Evolutionary conservation across 2,113 vertebrate species (phyloP).

Genomic region (Chlamydotis undulata): DNA sequence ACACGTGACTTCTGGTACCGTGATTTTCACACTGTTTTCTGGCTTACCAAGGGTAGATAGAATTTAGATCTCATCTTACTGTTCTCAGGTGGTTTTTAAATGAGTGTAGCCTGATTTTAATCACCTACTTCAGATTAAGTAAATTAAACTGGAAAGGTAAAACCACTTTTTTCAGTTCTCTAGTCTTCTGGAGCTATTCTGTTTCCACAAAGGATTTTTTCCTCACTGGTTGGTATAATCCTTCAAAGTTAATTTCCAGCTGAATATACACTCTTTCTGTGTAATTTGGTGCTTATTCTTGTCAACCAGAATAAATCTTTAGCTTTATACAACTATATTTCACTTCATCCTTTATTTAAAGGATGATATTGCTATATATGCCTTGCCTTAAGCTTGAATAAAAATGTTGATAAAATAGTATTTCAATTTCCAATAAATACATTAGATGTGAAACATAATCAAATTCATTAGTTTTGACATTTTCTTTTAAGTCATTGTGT

Average conservation of each 20-base stretch:
- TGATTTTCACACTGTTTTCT: background rate
- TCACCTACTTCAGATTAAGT: background rate
- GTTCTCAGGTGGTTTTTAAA: background rate
- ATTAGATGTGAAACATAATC: background rate
- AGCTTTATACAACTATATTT: background rate
- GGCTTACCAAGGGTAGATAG: background rate
- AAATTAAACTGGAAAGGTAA: background rate
- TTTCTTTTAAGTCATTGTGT: background rate
- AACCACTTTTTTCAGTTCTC: background rate
- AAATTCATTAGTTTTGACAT: background rate
- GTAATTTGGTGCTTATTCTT: background rate
- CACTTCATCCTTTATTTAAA: background rate
- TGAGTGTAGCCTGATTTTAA: background rate
- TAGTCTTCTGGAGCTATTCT: background rate
- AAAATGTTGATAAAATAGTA: background rate
- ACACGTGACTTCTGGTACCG: fast-evolving
- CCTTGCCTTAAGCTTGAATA: background rate
- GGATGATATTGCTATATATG: background rate
- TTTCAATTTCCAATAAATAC: background rate
- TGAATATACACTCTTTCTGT: background rate
- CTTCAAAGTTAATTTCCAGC: background rate
- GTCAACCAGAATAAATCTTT: background rate
- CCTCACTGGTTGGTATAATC: background rate
- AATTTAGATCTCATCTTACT: background rate
- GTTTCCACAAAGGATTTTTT: background rate